A percentile compares a stretch with the other conserved stretches of the same genome.
Conservation (phyloP, 2,888 invertebrate species). For the Plebejus anna region DNA sequence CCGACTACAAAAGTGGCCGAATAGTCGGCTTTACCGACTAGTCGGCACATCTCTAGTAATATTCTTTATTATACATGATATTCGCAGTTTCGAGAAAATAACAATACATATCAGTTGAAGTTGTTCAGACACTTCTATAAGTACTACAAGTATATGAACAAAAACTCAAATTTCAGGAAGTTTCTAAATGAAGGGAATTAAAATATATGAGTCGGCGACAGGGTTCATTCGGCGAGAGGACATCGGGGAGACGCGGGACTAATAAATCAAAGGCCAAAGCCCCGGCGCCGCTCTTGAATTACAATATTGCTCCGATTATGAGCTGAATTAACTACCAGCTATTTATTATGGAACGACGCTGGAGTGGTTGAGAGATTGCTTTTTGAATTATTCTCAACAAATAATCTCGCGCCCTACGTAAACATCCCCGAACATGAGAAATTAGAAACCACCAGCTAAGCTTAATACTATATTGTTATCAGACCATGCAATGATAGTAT, state of each 20-base stretch:
- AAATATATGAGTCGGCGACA: slow-evolving; percentile 19
- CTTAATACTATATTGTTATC: not conserved
- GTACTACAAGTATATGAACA: not conserved
- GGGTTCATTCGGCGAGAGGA: slow-evolving; percentile 27
- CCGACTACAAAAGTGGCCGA: no score
- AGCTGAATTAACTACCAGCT: slow-evolving; percentile 41
- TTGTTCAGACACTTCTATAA: not conserved
- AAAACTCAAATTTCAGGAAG: not conserved
- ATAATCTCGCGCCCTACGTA: not conserved
- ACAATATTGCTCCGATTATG: slow-evolving; percentile 42
- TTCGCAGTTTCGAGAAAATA: not conserved
- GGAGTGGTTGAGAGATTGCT: slow-evolving; percentile 27
- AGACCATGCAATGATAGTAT: not conserved
- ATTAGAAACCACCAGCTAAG: not conserved
- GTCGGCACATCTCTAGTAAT: no score
- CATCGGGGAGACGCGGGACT: slow-evolving; percentile 33
- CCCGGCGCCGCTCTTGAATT: slow-evolving; percentile 37
- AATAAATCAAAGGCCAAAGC: slow-evolving; percentile 42
- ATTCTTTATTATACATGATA: not conserved
- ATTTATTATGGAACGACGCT: slow-evolving; percentile 38
- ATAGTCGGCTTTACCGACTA: no score
- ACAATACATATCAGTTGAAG: not conserved
- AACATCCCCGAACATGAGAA: not conserved
- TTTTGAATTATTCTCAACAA: slow-evolving; percentile 27
- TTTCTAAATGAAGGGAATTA: not conserved